Percentiles rank a stretch among this genome's conserved stretches.
Conservation (phyloP, 2,113 vertebrate species). For the Hyperopisus bebe region DNA sequence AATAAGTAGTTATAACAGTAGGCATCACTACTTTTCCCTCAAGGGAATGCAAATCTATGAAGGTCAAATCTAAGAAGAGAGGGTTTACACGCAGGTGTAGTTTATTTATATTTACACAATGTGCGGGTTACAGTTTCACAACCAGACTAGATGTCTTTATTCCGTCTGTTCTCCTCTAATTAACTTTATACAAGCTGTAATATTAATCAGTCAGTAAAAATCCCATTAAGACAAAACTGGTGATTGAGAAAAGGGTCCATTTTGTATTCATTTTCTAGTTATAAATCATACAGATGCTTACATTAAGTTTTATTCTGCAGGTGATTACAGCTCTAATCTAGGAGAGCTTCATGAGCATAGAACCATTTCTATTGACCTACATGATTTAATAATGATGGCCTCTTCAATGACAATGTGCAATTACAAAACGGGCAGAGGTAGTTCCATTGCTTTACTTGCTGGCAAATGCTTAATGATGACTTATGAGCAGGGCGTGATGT, state of each 20-base stretch:
- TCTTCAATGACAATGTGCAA: slow-evolving; percentile 21
- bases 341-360: slow-evolving; percentile 15
- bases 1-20: neutral
- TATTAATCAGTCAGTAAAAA: slow-evolving; percentile 10
- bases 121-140: neutral
- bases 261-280: neutral
- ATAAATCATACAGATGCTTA: slow-evolving; percentile 18
- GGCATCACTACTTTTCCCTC: neutral
- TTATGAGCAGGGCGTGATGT: neutral
- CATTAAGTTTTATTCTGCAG: slow-evolving; percentile 21
- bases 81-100: neutral
- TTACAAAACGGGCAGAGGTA: slow-evolving; percentile 9
- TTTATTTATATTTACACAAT: slow-evolving; percentile 1
- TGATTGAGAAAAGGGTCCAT: neutral
- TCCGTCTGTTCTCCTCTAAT: slow-evolving; percentile 8
- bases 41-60: neutral
- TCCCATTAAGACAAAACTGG: slow-evolving; percentile 10
- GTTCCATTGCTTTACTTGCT: slow-evolving; percentile 13
- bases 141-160: slow-evolving; percentile 4
- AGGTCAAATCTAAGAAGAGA: neutral
- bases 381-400: slow-evolving; percentile 29
- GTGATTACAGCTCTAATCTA: slow-evolving; percentile 18
- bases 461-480: slow-evolving; percentile 8
- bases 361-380: slow-evolving; percentile 26
- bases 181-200: slow-evolving; percentile 3